Conservation (phyloP, 2,888 invertebrate genomes). For the Suillia variegata region DNA sequence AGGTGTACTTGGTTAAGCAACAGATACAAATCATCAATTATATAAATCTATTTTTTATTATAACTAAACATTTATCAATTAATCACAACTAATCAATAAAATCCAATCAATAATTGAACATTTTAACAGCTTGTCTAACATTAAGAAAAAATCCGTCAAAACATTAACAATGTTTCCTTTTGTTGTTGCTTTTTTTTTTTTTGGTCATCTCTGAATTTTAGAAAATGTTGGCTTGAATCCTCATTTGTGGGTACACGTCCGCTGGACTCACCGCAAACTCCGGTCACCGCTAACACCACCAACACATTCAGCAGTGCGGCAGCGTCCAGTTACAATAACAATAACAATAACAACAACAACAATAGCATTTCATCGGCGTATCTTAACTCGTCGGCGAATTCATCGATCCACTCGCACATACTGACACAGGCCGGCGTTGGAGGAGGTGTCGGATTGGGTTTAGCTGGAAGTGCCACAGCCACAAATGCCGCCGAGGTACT, state of each 20-base stretch:
- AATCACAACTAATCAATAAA: no score
- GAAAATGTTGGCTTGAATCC: conserved; percentile 88
- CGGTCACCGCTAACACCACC: conserved; percentile 65
- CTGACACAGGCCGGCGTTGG: background rate
- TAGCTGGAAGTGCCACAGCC: conserved; percentile 3
- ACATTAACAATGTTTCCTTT: background rate
- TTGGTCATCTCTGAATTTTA: conserved; percentile 24
- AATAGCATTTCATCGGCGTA: conserved; percentile 27
- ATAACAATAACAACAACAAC: conserved; percentile 31
- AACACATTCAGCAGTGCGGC: conserved; percentile 21
- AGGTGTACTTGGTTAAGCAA: no score
- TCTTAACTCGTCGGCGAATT: conserved; percentile 38
- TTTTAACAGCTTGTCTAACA: no score
- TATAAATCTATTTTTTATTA: no score
- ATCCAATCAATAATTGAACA: no score
- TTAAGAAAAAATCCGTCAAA: no score
- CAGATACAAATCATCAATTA: no score
- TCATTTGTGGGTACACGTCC: conserved; percentile 88
- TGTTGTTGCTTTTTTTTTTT: background rate
- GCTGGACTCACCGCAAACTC: conserved; percentile 84
- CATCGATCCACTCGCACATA: conserved; percentile 50
- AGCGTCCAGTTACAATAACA: conserved; percentile 17
- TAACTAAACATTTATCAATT: no score
- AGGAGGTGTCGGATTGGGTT: conserved; percentile 1
- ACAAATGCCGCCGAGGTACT: conserved; percentile 37